Conservation (phyloP, 2,797 vertebrate genomes). For the Chloroceryle inda region DNA sequence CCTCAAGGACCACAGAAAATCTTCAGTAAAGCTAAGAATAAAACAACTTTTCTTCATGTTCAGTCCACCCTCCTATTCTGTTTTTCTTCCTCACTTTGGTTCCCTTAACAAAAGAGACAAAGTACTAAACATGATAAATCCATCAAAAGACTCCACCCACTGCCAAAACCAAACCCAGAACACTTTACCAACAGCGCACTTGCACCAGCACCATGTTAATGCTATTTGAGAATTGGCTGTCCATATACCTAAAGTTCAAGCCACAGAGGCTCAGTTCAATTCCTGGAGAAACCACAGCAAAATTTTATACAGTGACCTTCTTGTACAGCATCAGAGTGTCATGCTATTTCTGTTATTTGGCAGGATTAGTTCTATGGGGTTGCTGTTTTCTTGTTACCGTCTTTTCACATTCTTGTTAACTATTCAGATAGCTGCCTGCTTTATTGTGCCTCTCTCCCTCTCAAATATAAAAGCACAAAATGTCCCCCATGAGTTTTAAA, state of each 20-base stretch:
- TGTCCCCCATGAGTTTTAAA: background rate
- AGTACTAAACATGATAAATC: background rate
- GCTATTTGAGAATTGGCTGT: background rate
- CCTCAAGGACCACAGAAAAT: background rate
- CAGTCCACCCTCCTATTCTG: no score
- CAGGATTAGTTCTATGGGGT: background rate
- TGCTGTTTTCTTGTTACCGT: background rate
- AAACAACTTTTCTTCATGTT: background rate
- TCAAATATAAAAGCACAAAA: background rate
- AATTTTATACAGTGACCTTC: background rate
- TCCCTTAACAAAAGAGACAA: background rate
- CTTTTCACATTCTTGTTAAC: background rate
- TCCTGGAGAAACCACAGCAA: background rate
- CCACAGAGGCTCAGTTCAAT: background rate
- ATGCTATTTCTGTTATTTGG: background rate
- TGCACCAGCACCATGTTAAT: background rate
- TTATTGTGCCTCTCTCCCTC: background rate
- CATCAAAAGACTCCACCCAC: background rate
- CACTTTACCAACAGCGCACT: rapidly evolving
- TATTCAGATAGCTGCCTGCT: background rate
- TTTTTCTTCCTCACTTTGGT: background rate
- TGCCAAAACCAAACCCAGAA: background rate
- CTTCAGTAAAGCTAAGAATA: background rate
- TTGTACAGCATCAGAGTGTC: background rate
- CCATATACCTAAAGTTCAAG: background rate